Evolutionary conservation across 2,888 invertebrate genomes (phyloP).

Genomic region (Neoscelio sp.): DNA sequence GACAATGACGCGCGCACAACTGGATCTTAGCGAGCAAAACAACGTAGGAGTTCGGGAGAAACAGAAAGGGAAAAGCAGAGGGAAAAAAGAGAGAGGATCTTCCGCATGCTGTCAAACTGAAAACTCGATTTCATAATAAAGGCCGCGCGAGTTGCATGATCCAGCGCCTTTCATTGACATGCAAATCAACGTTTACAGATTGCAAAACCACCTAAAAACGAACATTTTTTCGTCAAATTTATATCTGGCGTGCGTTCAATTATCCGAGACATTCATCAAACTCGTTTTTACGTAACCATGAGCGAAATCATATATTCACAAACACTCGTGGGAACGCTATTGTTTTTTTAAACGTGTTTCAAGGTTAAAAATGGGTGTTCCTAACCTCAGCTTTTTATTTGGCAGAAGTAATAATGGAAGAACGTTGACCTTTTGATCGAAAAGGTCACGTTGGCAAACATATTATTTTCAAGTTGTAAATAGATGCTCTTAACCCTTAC

Average conservation of each 20-base stretch:
- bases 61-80: slow-evolving; percentile 67
- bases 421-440: too few relatives aligned
- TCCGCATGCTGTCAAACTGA: slow-evolving; percentile 37
- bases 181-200: slow-evolving; percentile 29
- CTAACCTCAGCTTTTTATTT: too few relatives aligned
- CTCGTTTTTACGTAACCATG: neutral
- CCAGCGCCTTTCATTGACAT: slow-evolving; percentile 43
- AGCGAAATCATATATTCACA: neutral
- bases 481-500: too few relatives aligned
- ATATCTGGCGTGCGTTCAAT: neutral
- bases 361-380: too few relatives aligned
- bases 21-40: slow-evolving; percentile 61
- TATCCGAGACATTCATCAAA: neutral
- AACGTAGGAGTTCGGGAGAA: slow-evolving; percentile 41
- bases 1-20: slow-evolving; percentile 70
- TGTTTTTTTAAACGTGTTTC: too few relatives aligned
- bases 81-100: slow-evolving; percentile 62
- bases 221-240: neutral
- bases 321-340: slow-evolving; percentile 9
- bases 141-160: slow-evolving; percentile 11
- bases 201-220: slow-evolving; percentile 20
- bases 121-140: slow-evolving; percentile 47
- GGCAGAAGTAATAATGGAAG: too few relatives aligned
- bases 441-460: too few relatives aligned
- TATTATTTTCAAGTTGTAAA: too few relatives aligned